phyloP scores from a whole-genome alignment of 1,140 invertebrate genomes.

The Cecropterus lyciades region DNA sequence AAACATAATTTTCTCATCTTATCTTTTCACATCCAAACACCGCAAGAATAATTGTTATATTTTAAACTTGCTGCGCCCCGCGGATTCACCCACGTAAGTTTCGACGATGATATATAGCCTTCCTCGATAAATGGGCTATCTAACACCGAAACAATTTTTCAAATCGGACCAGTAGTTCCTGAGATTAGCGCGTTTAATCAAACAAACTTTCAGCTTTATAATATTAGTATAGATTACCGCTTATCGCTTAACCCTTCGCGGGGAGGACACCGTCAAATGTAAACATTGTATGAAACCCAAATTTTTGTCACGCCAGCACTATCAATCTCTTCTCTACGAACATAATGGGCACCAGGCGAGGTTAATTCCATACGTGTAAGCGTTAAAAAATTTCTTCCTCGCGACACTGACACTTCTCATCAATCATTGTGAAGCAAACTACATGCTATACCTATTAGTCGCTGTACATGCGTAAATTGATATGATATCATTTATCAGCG shows the following conservation, averaged over 20 bases:
- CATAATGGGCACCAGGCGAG: slow-evolving; percentile 31
- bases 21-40: too few relatives aligned
- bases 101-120: too few relatives aligned
- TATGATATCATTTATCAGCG: slow-evolving; percentile 19
- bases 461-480: slow-evolving; percentile 21
- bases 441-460: slow-evolving; percentile 8
- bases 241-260: not conserved
- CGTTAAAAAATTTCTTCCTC: slow-evolving; percentile 34
- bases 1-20: too few relatives aligned
- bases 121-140: too few relatives aligned
- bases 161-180: too few relatives aligned
- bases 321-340: slow-evolving; percentile 29
- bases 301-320: slow-evolving; percentile 17
- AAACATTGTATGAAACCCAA: slow-evolving; percentile 4
- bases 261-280: not conserved
- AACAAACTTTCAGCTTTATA: too few relatives aligned
- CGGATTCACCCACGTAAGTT: too few relatives aligned
- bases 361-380: slow-evolving; percentile 25
- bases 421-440: slow-evolving; percentile 27
- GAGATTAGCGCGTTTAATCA: too few relatives aligned
- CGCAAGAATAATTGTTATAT: too few relatives aligned
- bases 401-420: slow-evolving; percentile 27
- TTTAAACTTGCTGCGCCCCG: too few relatives aligned
- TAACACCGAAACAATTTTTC: too few relatives aligned
- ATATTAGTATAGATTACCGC: too few relatives aligned